Evolutionary conservation across 2,113 vertebrate species (phyloP).

Genomic region (Pongo pygmaeus): DNA sequence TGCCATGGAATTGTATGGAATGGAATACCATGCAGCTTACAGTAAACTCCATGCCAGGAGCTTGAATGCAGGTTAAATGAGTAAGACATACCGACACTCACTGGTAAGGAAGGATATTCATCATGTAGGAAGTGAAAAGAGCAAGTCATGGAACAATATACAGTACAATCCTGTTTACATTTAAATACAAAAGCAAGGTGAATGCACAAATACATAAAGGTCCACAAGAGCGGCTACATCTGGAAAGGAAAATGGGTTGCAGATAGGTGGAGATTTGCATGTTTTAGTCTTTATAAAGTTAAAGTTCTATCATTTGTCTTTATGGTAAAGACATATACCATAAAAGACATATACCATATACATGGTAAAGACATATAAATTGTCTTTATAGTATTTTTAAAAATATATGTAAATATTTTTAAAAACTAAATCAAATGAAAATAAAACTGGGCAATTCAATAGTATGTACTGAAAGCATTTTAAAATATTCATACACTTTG

Average conservation of each 20-base stretch:
- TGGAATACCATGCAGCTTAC: background rate
- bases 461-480: background rate
- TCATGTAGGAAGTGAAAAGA: background rate
- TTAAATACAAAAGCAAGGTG: background rate
- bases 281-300: background rate
- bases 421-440: slow-evolving; percentile 1
- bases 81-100: background rate
- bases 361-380: too few relatives aligned
- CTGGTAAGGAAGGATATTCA: background rate
- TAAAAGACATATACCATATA: too few relatives aligned
- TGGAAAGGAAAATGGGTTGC: background rate
- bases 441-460: background rate
- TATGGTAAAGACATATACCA: background rate
- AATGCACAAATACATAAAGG: background rate
- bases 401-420: background rate
- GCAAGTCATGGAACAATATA: background rate
- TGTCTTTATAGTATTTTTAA: background rate
- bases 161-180: background rate
- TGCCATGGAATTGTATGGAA: background rate
- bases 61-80: background rate
- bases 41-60: too few relatives aligned
- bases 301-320: background rate
- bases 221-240: background rate
- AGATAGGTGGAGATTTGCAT: background rate
- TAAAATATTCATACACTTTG: background rate